Percentiles rank a stretch among this genome's conserved stretches.
Conservation (phyloP, 2,113 vertebrate species). For the Chroicocephalus ridibundus region DNA sequence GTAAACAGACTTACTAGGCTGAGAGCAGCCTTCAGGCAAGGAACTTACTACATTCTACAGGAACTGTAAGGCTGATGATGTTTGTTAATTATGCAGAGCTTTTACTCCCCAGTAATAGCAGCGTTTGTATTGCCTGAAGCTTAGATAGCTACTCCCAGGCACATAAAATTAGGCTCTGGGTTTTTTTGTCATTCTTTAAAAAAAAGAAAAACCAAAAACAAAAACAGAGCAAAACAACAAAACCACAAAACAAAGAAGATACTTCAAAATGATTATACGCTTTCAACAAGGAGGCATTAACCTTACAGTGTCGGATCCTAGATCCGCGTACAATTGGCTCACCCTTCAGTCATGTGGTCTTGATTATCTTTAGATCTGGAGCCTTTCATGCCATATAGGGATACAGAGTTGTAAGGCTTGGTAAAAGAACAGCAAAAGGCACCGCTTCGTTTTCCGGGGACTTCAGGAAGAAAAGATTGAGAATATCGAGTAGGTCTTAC, state of each 20-base stretch:
- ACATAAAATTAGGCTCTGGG: conserved; percentile 83
- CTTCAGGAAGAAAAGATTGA: neutral
- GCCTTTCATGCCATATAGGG: neutral
- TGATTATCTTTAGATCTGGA: conserved; percentile 77
- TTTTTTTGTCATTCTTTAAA: too few relatives aligned
- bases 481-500: neutral
- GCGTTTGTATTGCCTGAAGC: conserved; percentile 91
- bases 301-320: conserved; percentile 75
- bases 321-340: conserved; percentile 79
- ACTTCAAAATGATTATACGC: conserved; percentile 78
- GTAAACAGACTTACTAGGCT: conserved; percentile 96
- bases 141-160: conserved; percentile 87
- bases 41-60: conserved; percentile 85
- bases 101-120: conserved; percentile 93
- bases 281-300: conserved; percentile 82
- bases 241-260: conserved; percentile 50
- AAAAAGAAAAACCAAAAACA: conserved; percentile 9
- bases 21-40: conserved; percentile 91
- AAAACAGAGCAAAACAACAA: conserved; percentile 61
- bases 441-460: neutral
- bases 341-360: conserved; percentile 76
- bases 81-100: conserved; percentile 96
- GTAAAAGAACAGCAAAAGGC: conserved; percentile 19
- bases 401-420: neutral
- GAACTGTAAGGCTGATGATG: conserved; percentile 95